Base-by-base conservation (phyloP, 2,113 vertebrate species). In the Pelobates fuscus region DNA sequence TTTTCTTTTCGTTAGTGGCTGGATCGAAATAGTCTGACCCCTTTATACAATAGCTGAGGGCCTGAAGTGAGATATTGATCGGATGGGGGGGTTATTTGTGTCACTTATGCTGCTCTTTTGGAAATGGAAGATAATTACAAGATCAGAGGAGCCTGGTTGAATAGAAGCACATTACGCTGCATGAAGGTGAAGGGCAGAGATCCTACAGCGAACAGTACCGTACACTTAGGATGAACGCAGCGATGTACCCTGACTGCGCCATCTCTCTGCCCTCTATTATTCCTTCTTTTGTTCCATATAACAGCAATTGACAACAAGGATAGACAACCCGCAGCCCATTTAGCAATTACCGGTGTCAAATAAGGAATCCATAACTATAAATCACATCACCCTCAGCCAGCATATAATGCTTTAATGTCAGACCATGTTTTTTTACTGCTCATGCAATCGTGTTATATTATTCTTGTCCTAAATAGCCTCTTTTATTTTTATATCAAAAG, bases 91-190 rank as follows among this genome's bases (percentile, higher is more conserved):
- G 84, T 81, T 77, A 24, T 84, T 85, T 85, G 81, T 86, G 86
- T 83, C 84, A 86, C 67, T 67, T 52, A 82, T 83, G 81, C 81
- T 88, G 85, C 81, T 86, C 86, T 87, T 89, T 88, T 87, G 80
- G 88, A 81, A 83, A 80, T 77, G 72, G 83, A 87, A 87, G 87
- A 86, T 89, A 89, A 89, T 88, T 88, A 84, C 82, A 80, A 81
- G 85, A 85, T 86, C 85, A 88, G 84, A 77, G 70, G 85, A 79
- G 82, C 82, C 60, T 77, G 80, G 65, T 82, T 86, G 87, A 85
- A 89, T 86, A 82, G 83, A 77, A 80, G 81, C 78, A 80, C 72
- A 84, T 86, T 84, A 84, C 85, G 86, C 65, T 78, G 84, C 78
- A 73, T 83, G 82, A 77, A 82, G 84, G 84, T 86, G 86, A 88